phyloP scores from a whole-genome alignment of 2,113 vertebrate genomes.

The Motacilla tschutschensis region DNA sequence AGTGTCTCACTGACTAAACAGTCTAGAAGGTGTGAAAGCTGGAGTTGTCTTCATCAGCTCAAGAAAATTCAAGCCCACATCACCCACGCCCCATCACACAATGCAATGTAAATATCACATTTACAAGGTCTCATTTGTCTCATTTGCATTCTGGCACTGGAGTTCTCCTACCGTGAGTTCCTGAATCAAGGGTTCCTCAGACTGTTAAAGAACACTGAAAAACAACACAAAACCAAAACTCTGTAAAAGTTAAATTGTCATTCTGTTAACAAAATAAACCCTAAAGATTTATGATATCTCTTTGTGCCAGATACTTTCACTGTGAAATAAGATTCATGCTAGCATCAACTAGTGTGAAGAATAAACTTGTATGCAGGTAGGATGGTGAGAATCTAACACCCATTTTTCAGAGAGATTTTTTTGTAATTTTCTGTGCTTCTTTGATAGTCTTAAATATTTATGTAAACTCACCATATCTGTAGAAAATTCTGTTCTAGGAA shows the following conservation, averaged over 20 bases:
- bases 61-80: neutral
- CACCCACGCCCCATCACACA: neutral
- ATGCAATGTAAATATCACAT: neutral
- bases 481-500: neutral
- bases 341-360: neutral
- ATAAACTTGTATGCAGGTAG: neutral
- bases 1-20: neutral
- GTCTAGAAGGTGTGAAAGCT: neutral
- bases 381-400: neutral
- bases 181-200: neutral
- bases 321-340: neutral
- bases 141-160: neutral
- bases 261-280: neutral
- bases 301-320: neutral
- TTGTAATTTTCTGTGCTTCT: neutral
- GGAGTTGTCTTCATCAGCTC: neutral
- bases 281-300: neutral
- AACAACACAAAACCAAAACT: neutral
- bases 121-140: neutral
- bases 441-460: neutral
- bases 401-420: neutral
- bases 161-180: neutral
- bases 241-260: neutral
- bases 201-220: neutral
- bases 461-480: neutral